Percentiles rank a stretch among this genome's conserved stretches.
phyloP scores from a whole-genome alignment of 2,113 vertebrate genomes.

The Nothobranchius furzeri region DNA sequence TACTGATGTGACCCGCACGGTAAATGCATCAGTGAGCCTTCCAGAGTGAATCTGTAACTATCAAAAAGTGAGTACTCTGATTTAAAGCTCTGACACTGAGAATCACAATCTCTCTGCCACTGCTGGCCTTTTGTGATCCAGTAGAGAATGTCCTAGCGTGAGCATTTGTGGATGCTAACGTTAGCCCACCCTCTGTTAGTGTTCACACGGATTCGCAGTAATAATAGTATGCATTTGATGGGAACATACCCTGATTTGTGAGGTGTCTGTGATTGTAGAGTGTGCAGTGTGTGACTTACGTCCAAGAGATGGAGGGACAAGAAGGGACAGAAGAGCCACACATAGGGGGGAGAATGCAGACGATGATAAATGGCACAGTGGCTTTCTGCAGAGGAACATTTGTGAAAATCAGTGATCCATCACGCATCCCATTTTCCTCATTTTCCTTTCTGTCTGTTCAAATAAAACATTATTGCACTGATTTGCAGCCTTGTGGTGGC shows the following conservation, averaged over 20 bases:
- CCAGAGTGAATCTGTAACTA: slow-evolving; percentile 41
- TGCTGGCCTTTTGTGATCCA: slow-evolving; percentile 37
- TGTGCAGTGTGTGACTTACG: slow-evolving; percentile 67
- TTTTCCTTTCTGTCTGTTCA: slow-evolving; percentile 30
- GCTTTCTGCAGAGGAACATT: slow-evolving; percentile 56
- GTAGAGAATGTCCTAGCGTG: slow-evolving; percentile 37
- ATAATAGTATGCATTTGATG: not conserved
- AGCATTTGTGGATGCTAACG: slow-evolving; percentile 1
- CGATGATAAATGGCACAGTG: slow-evolving; percentile 16
- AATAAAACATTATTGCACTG: slow-evolving; percentile 17
- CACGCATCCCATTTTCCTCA: slow-evolving; percentile 19
- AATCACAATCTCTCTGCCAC: slow-evolving; percentile 23
- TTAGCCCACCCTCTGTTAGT: slow-evolving; percentile 13
- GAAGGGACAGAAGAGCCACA: slow-evolving; percentile 61
- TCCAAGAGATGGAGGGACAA: slow-evolving; percentile 62
- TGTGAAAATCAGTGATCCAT: slow-evolving; percentile 28
- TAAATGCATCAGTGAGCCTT: not conserved
- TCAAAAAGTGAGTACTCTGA: slow-evolving; percentile 54
- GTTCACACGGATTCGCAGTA: slow-evolving; percentile 17
- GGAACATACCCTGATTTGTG: not conserved
- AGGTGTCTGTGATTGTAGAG: not conserved
- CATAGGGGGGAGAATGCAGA: slow-evolving; percentile 18
- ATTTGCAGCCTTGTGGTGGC: slow-evolving; percentile 1
- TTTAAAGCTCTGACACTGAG: slow-evolving; percentile 55
- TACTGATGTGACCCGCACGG: slow-evolving; percentile 4